Base-by-base conservation (phyloP, 2,113 vertebrate genomes). In the Pachycephala philippinensis region DNA sequence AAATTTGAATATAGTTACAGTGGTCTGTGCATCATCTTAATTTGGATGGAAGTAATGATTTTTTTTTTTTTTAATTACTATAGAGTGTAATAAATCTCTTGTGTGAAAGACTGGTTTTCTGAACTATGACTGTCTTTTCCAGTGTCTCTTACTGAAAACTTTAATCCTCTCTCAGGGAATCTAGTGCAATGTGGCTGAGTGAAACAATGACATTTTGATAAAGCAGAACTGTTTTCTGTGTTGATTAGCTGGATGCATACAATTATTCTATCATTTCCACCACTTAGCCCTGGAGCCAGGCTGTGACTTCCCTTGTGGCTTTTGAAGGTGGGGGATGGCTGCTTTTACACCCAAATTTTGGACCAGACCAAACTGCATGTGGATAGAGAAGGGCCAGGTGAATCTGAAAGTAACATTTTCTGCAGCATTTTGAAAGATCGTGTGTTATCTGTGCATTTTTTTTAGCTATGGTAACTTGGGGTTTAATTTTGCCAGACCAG, bases 401-500 rank as follows among this genome's bases (percentile, higher is more conserved):
- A 56, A 61, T 39, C 23, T 59, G 19, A 47, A 68, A 53, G 15
- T 19, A 50, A 0, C 13, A 10, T 54, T 85, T 91, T 17, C 26
- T 88, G 18, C 7, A 14, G 13, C 23, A 4, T 68, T 83, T 84
- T 31, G 31, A 60, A 89, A 65, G 24, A 40, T 15, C 1, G 2
- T 28, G 9, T 84, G 15, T 42, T 69, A 81, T 47, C 5, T 70
- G 2, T 65, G 31, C 10, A 2, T 52, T 79, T 93, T 56, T 80
- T 89, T 1, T 22, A 60, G 33, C 14, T 42, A 1, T 17, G 45
- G 15, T 23, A 78, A 31, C 12, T 64, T 65, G 0, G 1, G 8
- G 16, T n/a, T 65, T 81, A 37, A 45, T 60, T 78, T 84, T 84
- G 7, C 24, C 52, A 33, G 28, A 45, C 4, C 10, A n/a, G 16